These are phyloP conservation scores for Myopa testacea DNA, from an alignment of 2,888 invertebrate species.

Conservation along the genomic window DNA sequence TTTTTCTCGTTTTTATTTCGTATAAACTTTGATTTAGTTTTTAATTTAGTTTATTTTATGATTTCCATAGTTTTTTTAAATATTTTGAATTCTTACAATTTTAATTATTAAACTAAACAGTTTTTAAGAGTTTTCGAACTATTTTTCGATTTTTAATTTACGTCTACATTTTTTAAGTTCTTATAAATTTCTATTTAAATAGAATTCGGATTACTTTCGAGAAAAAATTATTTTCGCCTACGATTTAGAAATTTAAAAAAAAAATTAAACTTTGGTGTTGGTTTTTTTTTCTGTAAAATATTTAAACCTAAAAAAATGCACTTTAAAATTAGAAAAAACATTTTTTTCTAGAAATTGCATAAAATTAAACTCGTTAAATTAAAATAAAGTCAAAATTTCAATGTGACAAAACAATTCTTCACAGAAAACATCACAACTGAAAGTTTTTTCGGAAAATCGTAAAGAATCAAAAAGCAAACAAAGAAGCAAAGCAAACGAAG, in stretches of 20 bases:
- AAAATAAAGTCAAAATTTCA: too few species aligned
- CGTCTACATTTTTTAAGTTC: neutral
- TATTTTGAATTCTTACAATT: neutral
- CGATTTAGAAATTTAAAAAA: neutral
- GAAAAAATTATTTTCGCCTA: neutral
- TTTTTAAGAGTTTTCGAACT: neutral
- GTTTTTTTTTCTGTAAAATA: neutral
- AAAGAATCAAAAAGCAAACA: neutral
- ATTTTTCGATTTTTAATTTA: neutral
- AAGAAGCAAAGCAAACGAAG: neutral
- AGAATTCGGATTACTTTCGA: neutral
- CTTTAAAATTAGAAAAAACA: neutral
- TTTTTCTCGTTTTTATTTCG: too few species aligned
- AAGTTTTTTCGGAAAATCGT: too few species aligned
- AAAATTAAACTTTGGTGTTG: neutral
- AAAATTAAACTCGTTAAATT: too few species aligned
- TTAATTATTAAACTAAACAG: neutral
- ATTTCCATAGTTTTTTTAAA: too few species aligned
- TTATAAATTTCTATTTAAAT: neutral
- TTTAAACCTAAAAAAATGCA: neutral
- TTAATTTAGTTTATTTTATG: too few species aligned
- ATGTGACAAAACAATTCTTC: too few species aligned
- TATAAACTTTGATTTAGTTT: too few species aligned
- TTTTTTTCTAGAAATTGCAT: neutral
- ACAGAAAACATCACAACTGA: too few species aligned